Evolutionary conservation across 1,140 invertebrate genomes (phyloP).

Genomic region (Drosophila orosa): DNA sequence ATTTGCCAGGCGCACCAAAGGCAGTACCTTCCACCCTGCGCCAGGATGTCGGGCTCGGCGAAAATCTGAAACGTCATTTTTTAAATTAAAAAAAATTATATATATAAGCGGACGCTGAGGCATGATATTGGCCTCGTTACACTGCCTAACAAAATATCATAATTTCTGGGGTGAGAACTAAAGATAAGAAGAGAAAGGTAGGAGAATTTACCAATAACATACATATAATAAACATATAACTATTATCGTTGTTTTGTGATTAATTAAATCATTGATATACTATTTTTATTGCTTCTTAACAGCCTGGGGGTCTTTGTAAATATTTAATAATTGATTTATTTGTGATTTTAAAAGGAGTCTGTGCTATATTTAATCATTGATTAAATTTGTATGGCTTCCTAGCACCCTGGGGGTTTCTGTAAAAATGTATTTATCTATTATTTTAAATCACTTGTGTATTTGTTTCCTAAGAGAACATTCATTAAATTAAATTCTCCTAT

Average conservation of each 20-base stretch:
- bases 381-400: background rate
- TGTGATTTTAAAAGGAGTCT: too few species aligned
- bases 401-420: background rate
- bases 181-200: background rate
- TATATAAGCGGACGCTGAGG: constrained; percentile 21
- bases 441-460: background rate
- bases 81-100: constrained; percentile 61
- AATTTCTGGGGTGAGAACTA: background rate
- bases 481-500: background rate
- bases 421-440: background rate
- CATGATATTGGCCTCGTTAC: constrained; percentile 67
- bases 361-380: too few species aligned
- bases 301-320: too few species aligned
- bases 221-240: too few species aligned
- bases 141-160: constrained; percentile 25
- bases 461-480: background rate
- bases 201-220: too few species aligned
- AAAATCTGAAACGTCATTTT: constrained; percentile 57
- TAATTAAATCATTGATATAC: too few species aligned
- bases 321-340: too few species aligned
- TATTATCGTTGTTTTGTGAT: too few species aligned
- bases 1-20: constrained; percentile 41
- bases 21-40: background rate
- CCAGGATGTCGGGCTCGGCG: constrained; percentile 3
- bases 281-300: too few species aligned